phyloP scores from a whole-genome alignment of 2,113 vertebrate species.

The Coptodon bakossiorum region DNA sequence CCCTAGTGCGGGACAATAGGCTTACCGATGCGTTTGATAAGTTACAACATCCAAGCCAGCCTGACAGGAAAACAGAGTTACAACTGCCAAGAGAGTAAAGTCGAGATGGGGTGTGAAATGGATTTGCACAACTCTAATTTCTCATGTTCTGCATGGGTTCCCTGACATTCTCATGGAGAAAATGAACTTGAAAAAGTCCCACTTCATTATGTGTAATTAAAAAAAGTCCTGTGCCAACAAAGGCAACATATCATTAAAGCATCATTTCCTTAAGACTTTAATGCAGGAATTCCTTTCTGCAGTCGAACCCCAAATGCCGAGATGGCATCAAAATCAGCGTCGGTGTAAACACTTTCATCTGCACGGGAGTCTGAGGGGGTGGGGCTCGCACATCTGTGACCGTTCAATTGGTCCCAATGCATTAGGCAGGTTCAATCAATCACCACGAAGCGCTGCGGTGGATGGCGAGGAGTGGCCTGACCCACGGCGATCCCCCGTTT shows the following conservation, averaged over 20 bases:
- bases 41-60: slow-evolving; percentile 20
- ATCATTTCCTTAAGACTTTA: neutral
- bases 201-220: neutral
- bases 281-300: neutral
- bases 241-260: neutral
- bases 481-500: neutral
- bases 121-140: neutral
- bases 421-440: slow-evolving; percentile 46
- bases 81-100: neutral
- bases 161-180: neutral
- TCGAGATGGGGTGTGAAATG: neutral
- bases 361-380: neutral
- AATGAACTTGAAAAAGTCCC: neutral
- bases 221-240: neutral
- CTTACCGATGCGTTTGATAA: slow-evolving; percentile 12
- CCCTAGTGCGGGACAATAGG: slow-evolving; percentile 4
- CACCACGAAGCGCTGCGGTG: neutral
- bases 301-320: neutral
- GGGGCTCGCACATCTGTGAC: slow-evolving; percentile 48
- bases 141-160: neutral
- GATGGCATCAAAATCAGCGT: neutral
- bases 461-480: neutral
- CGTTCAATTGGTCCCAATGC: slow-evolving; percentile 25
- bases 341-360: slow-evolving; percentile 24
- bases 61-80: neutral